Percentiles rank a stretch among this genome's conserved stretches.
These are phyloP conservation scores for Drosophila fungiperda DNA, from an alignment of 2,888 invertebrate genomes.

Conservation along the genomic window DNA sequence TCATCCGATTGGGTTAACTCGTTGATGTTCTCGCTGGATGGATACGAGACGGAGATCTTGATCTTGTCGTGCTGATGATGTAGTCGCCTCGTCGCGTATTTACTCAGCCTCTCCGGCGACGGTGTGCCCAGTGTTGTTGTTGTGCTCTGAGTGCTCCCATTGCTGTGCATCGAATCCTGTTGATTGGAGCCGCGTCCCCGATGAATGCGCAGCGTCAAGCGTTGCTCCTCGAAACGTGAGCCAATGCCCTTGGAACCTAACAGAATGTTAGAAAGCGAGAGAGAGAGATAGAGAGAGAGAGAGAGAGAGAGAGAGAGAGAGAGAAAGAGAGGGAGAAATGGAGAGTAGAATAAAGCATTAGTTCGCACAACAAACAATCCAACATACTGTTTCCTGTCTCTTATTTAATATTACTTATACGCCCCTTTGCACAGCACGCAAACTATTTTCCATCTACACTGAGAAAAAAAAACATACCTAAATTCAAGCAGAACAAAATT, in stretches of 20 bases:
- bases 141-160: slow-evolving; percentile 89
- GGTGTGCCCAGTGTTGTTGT: slow-evolving; percentile 89
- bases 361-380: slow-evolving; percentile 30
- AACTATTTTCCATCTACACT: neutral
- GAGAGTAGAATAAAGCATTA: slow-evolving; percentile 29
- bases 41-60: slow-evolving; percentile 94
- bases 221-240: slow-evolving; percentile 93
- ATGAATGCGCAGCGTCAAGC: slow-evolving; percentile 96
- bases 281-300: neutral
- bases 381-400: slow-evolving; percentile 16
- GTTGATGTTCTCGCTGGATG: slow-evolving; percentile 90
- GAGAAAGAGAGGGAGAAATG: neutral
- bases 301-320: neutral
- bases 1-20: slow-evolving; percentile 77
- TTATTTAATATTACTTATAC: slow-evolving; percentile 1
- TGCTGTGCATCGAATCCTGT: slow-evolving; percentile 88
- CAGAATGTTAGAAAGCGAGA: neutral
- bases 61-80: slow-evolving; percentile 89
- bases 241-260: slow-evolving; percentile 88
- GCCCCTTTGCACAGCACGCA: slow-evolving; percentile 5
- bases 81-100: slow-evolving; percentile 87
- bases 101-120: slow-evolving; percentile 88
- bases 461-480: neutral
- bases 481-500: neutral
- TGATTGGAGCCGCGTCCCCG: slow-evolving; percentile 92